Evolutionary conservation across 2,797 vertebrate genomes (phyloP).

Genomic region (Rhinella marina): DNA sequence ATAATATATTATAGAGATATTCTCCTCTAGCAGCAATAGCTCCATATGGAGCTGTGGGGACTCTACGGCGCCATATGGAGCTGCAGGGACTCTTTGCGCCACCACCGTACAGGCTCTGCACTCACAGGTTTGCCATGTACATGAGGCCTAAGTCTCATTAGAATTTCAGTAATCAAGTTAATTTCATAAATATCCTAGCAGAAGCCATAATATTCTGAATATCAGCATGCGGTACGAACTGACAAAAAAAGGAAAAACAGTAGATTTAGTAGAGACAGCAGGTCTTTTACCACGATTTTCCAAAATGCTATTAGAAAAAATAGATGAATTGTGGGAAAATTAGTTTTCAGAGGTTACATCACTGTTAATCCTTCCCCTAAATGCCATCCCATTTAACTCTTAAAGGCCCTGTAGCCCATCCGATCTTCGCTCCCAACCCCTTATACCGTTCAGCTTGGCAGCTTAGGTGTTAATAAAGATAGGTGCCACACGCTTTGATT

Average conservation of each 20-base stretch:
- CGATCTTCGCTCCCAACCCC: background rate
- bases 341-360: background rate
- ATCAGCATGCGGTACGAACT: background rate
- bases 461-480: constrained; percentile 64
- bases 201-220: background rate
- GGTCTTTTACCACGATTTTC: background rate
- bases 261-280: background rate
- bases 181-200: background rate
- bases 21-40: background rate
- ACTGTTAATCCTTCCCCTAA: background rate
- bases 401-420: background rate
- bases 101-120: background rate
- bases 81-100: too few species aligned
- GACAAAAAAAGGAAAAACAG: background rate
- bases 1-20: background rate
- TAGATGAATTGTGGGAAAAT: background rate
- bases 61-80: too few species aligned
- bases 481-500: constrained; percentile 76
- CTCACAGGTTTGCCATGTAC: background rate
- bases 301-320: background rate
- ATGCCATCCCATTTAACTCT: background rate
- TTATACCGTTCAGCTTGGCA: background rate
- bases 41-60: too few species aligned
- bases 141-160: background rate
- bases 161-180: background rate